Evolutionary conservation across 2,888 invertebrate genomes (phyloP), one percentile per base, ranked within the genome.

Genomic region (Leptothorax acervorum): DNA sequence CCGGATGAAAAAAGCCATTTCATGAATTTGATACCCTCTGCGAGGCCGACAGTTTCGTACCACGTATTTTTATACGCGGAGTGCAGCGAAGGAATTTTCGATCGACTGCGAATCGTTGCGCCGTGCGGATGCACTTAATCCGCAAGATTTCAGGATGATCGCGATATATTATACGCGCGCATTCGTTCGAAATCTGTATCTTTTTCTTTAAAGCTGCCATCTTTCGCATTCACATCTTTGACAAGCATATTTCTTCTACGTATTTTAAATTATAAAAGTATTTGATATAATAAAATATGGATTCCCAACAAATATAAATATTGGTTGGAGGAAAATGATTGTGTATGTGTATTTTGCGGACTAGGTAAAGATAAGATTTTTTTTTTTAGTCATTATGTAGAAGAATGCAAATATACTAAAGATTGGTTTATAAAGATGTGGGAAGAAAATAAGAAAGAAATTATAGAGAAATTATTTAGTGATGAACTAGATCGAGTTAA

Each of bases 1-100:
- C 70, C 57, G 48, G 28, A 81, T 28, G 51, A 81, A 81, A 81
- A 81, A 73, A 73, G 60, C 73, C 18, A 81, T 81, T 81, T 81
- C 73, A 60, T 60, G 60, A 60, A 79, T 81, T 71, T 28, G 45
- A 48, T 76, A 70, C 65, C 55, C 75, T 76, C 63, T 35, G 63
- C 62, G 60, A 42, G 48, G 3, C 74, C 63, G 28, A 42, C 28
- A 55, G 39, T 74, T 74, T 45, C 62, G 45, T n/a, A 75, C 65
- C 65, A 8, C 39, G 51, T 63, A 55, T 75, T 65, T 68, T 79
- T 35, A 78, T 81, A 57, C 31, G 3, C 45, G 35, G n/a, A 23
- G 57, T 60, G 18, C 48, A 31, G 28, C 79, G 8, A 71, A 57
- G 73, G 23, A 65, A 73, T 55, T 42, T 31, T n/a, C 31, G 42